Evolutionary conservation across 2,888 invertebrate species (phyloP), one percentile per base, ranked within the genome.

Genomic region (Eueremaeus valkanovi): DNA sequence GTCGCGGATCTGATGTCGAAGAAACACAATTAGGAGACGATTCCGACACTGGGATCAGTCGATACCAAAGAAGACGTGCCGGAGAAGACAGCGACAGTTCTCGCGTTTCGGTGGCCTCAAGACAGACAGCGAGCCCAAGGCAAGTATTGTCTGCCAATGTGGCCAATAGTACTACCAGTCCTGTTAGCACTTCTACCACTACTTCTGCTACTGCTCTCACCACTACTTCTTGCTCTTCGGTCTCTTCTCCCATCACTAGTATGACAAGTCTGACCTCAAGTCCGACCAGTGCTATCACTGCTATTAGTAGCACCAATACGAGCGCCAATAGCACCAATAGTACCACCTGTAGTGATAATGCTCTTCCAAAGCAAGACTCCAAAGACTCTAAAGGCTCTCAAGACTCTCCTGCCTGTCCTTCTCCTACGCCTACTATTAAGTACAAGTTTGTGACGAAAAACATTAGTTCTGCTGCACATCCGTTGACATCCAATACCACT

Each of bases 1-100:
- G 61, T 61, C 40, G 55, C 1, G 72, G 51, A 31, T 75, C 75
- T 16, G 75, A 75, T 31, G 24, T 49, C 27, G 75, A 63, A 27
- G 40, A 49, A 18, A 31, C 27, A 18, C 49, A 61, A 29, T 3
- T 33, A n/a, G 75, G 51, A 33, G 74, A 66, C 5, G 66, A 63
- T 11, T 68, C 51, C 2, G 75, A 72, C 70, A 70, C 66, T 27
- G n/a, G 27, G 18, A 24, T 49, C 27, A 24, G 27, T 21, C 68
- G 68, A 21, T 42, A 24, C 13, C 8, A 24, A 13, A n/a, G 72
- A 27, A 42, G 55, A 36, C 45, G 33, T 1, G 31, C 24, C 68
- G 29, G 31, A 3, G 72, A 55, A 1, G 72, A 51, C 8, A 29
- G 45, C 27, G 49, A 33, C 16, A 51, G 72, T 21, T 27, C 33